Base-by-base conservation (phyloP, 2,888 invertebrate species). In the Eurytoma adleriae region DNA sequence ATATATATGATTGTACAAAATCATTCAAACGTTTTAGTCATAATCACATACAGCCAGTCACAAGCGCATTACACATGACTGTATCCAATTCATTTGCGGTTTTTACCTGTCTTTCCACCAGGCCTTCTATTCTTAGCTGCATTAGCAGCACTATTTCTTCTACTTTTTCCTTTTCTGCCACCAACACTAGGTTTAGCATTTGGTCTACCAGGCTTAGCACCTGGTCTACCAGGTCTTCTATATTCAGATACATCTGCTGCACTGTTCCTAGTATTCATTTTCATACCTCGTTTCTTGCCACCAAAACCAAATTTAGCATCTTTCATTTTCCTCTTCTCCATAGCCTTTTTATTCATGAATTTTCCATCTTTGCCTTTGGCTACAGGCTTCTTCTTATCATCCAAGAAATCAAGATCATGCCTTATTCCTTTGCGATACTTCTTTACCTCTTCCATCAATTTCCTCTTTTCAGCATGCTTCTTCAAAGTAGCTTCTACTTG, bases 301-400 rank as follows among this genome's bases (percentile, higher is more conserved):
- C 99, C 99, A 91, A 96, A 98, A 0, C 99, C 99, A 91, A 95
- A 99, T 90, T 96, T 98, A 78, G 95, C 93, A 88, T 98, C 95
- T 88, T 96, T 97, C 86, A 92, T 92, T 83, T 94, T 93, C 83
- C 95, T 92, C 89, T 93, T 94, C 12, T 92, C 92, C 16, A 90
- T 84, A 59, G 91, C 82, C 86, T 86, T 85, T 86, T 90, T 83
- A 54, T 84, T 79, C 3, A 77, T 18, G 0, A n/a, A 14, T 20
- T 78, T 85, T n/a, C 71, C 78, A 30, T 71, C 75, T 20, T 82
- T 84, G 30, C 83, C 86, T 85, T 92, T 92, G 5, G 59, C 27
- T 5, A 62, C 81, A 0, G 84, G 64, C 20, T 84, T 86, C 59
- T 92, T 92, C 56, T 92, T 93, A 73, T 95, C 94, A 79, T 96